phyloP scores from a whole-genome alignment of 2,797 vertebrate genomes.

The Danio kyathit region DNA sequence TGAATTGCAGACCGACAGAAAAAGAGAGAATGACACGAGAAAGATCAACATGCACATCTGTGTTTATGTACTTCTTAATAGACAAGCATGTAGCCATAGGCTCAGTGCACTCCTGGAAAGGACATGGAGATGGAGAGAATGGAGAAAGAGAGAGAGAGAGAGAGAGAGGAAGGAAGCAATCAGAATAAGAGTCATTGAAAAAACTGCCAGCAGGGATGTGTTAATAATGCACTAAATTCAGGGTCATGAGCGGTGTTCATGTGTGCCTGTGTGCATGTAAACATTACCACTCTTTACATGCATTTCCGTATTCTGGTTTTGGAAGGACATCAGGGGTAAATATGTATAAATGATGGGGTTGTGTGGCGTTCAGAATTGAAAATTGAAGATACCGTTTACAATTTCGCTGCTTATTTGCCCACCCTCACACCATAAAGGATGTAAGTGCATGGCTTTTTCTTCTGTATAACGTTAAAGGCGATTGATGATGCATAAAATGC shows the following conservation, averaged over 20 bases:
- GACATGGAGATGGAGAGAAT: slow-evolving; percentile 18
- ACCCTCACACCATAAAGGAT: no score
- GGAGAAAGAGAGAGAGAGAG: neutral
- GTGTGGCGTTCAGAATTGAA: neutral
- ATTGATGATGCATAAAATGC: no score
- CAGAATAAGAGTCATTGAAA: slow-evolving; percentile 15
- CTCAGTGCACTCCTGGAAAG: slow-evolving; percentile 40
- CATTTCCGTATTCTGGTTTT: slow-evolving; percentile 9
- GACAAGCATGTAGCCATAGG: slow-evolving; percentile 45
- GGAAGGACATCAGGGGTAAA: neutral
- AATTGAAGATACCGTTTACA: neutral
- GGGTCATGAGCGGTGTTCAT: slow-evolving; percentile 2
- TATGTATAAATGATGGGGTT: neutral
- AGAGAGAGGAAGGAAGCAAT: slow-evolving; percentile 11
- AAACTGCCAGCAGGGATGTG: slow-evolving; percentile 26
- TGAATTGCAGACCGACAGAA: slow-evolving; percentile 26
- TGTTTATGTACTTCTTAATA: slow-evolving; percentile 50
- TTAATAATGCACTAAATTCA: slow-evolving; percentile 21
- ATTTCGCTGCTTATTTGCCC: no score
- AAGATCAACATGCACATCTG: slow-evolving; percentile 53
- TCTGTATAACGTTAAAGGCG: no score
- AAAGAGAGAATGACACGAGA: slow-evolving; percentile 32
- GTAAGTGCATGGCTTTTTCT: no score
- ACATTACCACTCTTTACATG: slow-evolving; percentile 15
- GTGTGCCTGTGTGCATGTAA: neutral